Evolutionary conservation across 2,888 invertebrate species (phyloP).

Genomic region (Hypsopygia costalis): DNA sequence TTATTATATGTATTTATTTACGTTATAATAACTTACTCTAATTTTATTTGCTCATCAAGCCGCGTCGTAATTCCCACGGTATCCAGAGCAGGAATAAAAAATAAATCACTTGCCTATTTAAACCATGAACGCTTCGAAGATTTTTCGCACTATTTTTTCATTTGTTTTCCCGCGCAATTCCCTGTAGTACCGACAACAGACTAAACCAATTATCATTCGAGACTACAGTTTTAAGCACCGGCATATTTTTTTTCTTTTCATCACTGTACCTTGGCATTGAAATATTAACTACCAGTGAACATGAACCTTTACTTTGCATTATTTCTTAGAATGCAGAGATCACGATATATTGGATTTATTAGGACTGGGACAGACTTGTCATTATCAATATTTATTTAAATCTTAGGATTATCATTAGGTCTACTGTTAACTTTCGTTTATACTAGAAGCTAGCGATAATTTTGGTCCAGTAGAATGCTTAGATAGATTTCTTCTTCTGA

Average conservation of each 20-base stretch:
- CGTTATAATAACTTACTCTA: neutral
- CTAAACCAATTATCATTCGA: conserved; percentile 39
- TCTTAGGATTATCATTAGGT: too few relatives aligned
- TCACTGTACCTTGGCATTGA: conserved; percentile 40
- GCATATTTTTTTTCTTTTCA: conserved; percentile 30
- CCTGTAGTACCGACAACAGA: conserved; percentile 29
- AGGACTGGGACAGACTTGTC: too few relatives aligned
- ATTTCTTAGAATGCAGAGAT: neutral
- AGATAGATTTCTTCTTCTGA: too few relatives aligned
- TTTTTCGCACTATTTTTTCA: neutral
- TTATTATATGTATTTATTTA: too few relatives aligned
- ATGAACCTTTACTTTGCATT: conserved; percentile 14
- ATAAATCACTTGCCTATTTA: neutral
- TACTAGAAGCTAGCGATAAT: too few relatives aligned
- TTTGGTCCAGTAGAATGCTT: too few relatives aligned
- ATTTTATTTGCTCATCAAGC: neutral
- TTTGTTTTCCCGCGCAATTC: conserved; percentile 26
- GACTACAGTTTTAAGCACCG: conserved; percentile 37
- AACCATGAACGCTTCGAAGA: neutral
- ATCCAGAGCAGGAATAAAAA: neutral
- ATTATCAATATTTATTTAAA: too few relatives aligned
- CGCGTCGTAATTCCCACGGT: neutral
- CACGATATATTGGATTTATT: conserved; percentile 1
- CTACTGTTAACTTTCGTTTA: too few relatives aligned
- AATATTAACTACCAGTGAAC: conserved; percentile 17